A percentile compares a stretch with the other conserved stretches of the same genome.
These are phyloP conservation scores for Chrysomela aeneicollis DNA, from an alignment of 2,888 invertebrate species.

Conservation along the genomic window DNA sequence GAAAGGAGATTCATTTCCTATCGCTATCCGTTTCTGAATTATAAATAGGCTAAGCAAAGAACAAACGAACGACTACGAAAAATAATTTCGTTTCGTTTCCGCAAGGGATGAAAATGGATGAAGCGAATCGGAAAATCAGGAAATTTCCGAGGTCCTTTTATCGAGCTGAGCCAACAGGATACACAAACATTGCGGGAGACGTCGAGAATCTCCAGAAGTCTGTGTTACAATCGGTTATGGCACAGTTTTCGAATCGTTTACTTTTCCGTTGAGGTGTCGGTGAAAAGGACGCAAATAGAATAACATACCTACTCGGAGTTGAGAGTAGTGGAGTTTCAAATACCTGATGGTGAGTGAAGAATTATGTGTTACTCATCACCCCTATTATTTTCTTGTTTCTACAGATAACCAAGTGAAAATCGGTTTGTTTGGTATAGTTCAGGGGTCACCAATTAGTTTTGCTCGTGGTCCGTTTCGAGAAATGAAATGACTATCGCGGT, in stretches of 20 bases:
- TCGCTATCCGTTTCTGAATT: neutral
- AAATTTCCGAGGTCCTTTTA: slow-evolving; percentile 17
- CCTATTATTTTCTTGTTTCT: too few relatives aligned
- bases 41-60: neutral
- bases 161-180: slow-evolving; percentile 16
- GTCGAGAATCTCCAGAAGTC: slow-evolving; percentile 6
- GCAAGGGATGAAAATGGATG: slow-evolving; percentile 10
- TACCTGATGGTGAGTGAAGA: too few relatives aligned
- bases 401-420: too few relatives aligned
- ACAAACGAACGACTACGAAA: slow-evolving; percentile 10
- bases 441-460: too few relatives aligned
- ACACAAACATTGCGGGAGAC: slow-evolving; percentile 10
- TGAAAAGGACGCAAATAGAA: neutral
- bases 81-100: slow-evolving; percentile 9
- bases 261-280: neutral
- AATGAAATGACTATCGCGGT: too few relatives aligned
- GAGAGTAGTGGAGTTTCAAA: too few relatives aligned
- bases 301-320: neutral
- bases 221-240: slow-evolving; percentile 1
- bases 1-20: neutral
- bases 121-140: slow-evolving; percentile 17
- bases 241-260: neutral
- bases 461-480: too few relatives aligned
- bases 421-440: too few relatives aligned
- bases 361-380: too few relatives aligned